A percentile compares a stretch with the other conserved stretches of the same genome.
Evolutionary conservation across 2,888 invertebrate genomes (phyloP).

Genomic region (Leptopterna dolabrata): DNA sequence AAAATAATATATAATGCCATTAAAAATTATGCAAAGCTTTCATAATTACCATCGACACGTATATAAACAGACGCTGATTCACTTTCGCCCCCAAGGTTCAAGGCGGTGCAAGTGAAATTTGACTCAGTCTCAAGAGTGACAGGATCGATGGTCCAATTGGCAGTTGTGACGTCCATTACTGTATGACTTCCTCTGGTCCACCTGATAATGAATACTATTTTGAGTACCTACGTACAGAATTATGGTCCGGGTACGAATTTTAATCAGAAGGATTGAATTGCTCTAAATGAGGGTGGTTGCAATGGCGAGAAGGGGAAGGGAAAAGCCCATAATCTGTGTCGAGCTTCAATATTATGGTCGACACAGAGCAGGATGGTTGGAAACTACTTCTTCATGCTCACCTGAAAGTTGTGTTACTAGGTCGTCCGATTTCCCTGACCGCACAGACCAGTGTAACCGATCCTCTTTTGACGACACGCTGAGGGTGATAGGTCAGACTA

Average conservation of each 20-base stretch:
- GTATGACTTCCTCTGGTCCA: constrained; percentile 84
- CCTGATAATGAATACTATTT: constrained; percentile 63
- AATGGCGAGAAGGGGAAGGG: too few relatives aligned
- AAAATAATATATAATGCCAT: too few relatives aligned
- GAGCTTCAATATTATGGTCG: too few relatives aligned
- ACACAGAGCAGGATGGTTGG: too few relatives aligned
- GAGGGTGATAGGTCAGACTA: constrained; percentile 78
- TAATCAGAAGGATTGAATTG: too few relatives aligned
- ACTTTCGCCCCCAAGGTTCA: constrained; percentile 86
- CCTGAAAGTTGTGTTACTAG: constrained; percentile 68
- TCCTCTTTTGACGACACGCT: constrained; percentile 83
- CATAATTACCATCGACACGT: constrained; percentile 74
- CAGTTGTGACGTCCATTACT: constrained; percentile 79
- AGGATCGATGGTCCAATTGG: constrained; percentile 83
- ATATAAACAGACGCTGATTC: constrained; percentile 76
- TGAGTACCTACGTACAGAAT: too few relatives aligned
- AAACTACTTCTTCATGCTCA: constrained; percentile 67
- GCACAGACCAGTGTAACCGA: constrained; percentile 86
- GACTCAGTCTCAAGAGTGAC: constrained; percentile 87
- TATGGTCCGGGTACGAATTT: background rate
- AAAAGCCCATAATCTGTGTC: too few relatives aligned
- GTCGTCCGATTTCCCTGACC: constrained; percentile 85
- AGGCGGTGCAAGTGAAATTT: constrained; percentile 89
- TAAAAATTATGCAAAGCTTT: too few relatives aligned
- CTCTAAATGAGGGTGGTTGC: background rate